phyloP scores from a whole-genome alignment of 1,140 invertebrate species.

The Aphaenogaster ashmeadi region DNA sequence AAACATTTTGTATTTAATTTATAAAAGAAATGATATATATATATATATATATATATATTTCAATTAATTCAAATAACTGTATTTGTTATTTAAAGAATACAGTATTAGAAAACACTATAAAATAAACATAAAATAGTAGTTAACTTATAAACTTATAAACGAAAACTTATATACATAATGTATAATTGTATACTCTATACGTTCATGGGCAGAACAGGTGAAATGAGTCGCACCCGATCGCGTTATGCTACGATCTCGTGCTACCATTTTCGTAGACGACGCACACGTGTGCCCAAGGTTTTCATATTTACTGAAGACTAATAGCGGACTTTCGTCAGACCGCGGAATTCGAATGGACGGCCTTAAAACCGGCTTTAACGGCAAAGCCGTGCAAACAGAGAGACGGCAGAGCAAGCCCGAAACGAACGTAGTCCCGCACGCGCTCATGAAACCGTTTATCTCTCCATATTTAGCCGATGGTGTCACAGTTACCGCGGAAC shows the following conservation, averaged over 20 bases:
- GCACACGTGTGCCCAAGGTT: background rate
- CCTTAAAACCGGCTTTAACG: constrained; percentile 42
- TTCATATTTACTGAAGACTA: constrained; percentile 39
- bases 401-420: constrained; percentile 6
- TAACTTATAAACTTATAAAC: no score
- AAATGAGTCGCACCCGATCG: background rate
- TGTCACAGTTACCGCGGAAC: constrained; percentile 59
- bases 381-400: constrained; percentile 18
- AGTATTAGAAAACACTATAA: no score
- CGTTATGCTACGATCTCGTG: background rate
- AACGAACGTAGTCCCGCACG: constrained; percentile 14
- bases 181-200: background rate
- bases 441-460: constrained; percentile 26
- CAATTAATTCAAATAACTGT: no score
- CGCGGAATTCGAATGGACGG: constrained; percentile 14
- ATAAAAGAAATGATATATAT: background rate
- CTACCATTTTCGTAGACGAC: background rate
- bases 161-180: no score
- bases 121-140: no score
- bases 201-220: background rate
- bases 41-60: background rate
- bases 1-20: no score
- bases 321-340: constrained; percentile 27
- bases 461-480: constrained; percentile 68
- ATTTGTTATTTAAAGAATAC: no score